Percentiles rank a stretch among this genome's conserved stretches.
Evolutionary conservation across 2,888 invertebrate species (phyloP).

Genomic region (Cephus nigrinus): DNA sequence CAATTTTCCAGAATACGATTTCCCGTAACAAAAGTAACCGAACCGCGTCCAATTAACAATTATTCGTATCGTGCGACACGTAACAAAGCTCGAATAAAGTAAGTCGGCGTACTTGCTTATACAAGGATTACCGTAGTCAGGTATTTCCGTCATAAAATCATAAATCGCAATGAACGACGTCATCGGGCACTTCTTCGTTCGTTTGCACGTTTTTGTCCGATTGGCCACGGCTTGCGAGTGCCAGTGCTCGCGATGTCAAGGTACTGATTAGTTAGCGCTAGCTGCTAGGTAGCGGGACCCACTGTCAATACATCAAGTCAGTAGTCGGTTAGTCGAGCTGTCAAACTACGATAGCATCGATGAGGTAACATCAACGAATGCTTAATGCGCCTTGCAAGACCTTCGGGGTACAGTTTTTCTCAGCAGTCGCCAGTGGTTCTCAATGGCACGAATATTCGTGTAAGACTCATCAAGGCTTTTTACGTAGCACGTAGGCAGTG

Average conservation of each 20-base stretch:
- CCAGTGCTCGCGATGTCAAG: background rate
- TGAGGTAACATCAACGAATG: conserved; percentile 2
- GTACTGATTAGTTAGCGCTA: background rate
- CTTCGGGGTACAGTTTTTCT: background rate
- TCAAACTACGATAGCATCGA: conserved; percentile 4
- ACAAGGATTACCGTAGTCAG: background rate
- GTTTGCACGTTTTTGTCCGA: conserved; percentile 4
- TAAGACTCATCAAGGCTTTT: background rate
- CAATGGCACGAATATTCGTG: background rate
- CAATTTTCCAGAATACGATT: background rate
- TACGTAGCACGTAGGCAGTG: background rate
- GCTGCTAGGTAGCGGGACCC: background rate
- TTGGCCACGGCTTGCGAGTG: background rate
- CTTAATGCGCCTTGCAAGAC: background rate
- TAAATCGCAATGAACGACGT: background rate
- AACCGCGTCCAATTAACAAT: background rate
- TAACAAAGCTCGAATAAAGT: background rate
- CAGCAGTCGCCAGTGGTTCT: background rate
- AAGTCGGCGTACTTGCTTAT: background rate
- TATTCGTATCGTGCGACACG: background rate
- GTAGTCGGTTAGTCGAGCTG: conserved; percentile 3
- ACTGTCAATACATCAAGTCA: conserved; percentile 5
- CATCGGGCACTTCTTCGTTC: conserved; percentile 21
- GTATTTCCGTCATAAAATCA: background rate
- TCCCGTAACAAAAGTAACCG: background rate